Conservation (phyloP, 1,140 invertebrate genomes). For the Leptinotarsa texana region DNA sequence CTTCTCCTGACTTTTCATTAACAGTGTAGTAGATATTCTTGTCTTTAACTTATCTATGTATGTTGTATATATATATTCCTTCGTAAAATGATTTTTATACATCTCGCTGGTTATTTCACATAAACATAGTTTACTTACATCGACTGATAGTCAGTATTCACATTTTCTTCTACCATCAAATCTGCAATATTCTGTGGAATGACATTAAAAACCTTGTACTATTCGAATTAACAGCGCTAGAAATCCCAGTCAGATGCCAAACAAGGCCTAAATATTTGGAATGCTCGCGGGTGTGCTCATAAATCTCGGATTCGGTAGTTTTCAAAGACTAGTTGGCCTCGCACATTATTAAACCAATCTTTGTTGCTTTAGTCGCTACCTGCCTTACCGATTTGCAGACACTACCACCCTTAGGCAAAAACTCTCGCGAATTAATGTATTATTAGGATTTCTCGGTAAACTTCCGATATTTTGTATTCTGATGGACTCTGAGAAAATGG, state of each 20-base stretch:
- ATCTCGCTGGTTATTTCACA: too few relatives aligned
- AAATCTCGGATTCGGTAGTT: constrained; percentile 5
- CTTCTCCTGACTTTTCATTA: too few relatives aligned
- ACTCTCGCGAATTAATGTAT: background rate
- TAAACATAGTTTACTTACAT: too few relatives aligned
- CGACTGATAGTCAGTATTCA: too few relatives aligned
- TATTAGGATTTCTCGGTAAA: background rate
- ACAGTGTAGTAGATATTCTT: too few relatives aligned
- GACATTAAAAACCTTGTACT: too few relatives aligned
- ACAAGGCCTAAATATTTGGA: background rate
- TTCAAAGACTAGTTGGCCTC: constrained; percentile 4
- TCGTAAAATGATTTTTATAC: too few relatives aligned
- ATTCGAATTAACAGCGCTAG: background rate
- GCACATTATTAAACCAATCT: background rate
- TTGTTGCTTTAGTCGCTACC: background rate
- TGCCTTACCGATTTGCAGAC: background rate
- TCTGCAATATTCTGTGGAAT: too few relatives aligned
- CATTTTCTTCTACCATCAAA: too few relatives aligned
- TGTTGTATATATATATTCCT: too few relatives aligned
- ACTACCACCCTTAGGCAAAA: background rate
- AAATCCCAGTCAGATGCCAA: background rate
- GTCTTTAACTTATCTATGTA: too few relatives aligned
- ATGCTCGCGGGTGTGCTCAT: constrained; percentile 1
- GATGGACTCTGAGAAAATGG: background rate
- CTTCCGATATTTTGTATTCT: background rate